These are phyloP conservation scores for Catharus fuscescens DNA, from an alignment of 2,113 vertebrate genomes.

Conservation along the genomic window DNA sequence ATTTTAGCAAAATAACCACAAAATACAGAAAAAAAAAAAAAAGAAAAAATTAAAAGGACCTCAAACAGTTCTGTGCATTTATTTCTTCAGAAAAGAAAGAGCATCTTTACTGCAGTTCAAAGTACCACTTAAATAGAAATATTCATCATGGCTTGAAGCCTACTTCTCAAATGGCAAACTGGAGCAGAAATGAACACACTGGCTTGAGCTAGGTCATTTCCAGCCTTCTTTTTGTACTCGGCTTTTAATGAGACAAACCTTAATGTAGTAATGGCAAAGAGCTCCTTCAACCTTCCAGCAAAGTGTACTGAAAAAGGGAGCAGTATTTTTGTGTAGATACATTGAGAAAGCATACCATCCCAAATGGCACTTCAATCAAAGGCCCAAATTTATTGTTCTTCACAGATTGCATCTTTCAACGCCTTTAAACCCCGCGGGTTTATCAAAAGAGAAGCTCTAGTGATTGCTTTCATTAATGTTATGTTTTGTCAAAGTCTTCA, in stretches of 20 bases:
- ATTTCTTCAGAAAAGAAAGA: slow-evolving; percentile 49
- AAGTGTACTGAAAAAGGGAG: slow-evolving; percentile 84
- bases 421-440: slow-evolving; percentile 89
- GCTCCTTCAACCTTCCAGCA: slow-evolving; percentile 79
- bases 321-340: slow-evolving; percentile 86
- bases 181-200: slow-evolving; percentile 81
- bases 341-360: slow-evolving; percentile 79
- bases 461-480: slow-evolving; percentile 90
- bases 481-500: slow-evolving; percentile 88
- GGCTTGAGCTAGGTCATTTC: slow-evolving; percentile 86
- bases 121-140: slow-evolving; percentile 44
- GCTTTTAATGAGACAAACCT: slow-evolving; percentile 82
- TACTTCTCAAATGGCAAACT: slow-evolving; percentile 84
- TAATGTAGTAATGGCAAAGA: slow-evolving; percentile 81
- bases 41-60: not conserved
- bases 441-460: slow-evolving; percentile 88
- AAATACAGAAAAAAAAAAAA: not conserved
- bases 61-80: not conserved
- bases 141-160: slow-evolving; percentile 60
- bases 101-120: slow-evolving; percentile 56
- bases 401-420: slow-evolving; percentile 82
- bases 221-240: slow-evolving; percentile 85
- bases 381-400: slow-evolving; percentile 82
- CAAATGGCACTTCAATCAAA: slow-evolving; percentile 90
- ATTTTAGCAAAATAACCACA: not conserved